Evolutionary conservation across 2,797 vertebrate species (phyloP), one percentile per base, ranked within the genome.

Genomic region (Dromococcyx pavoninus): DNA sequence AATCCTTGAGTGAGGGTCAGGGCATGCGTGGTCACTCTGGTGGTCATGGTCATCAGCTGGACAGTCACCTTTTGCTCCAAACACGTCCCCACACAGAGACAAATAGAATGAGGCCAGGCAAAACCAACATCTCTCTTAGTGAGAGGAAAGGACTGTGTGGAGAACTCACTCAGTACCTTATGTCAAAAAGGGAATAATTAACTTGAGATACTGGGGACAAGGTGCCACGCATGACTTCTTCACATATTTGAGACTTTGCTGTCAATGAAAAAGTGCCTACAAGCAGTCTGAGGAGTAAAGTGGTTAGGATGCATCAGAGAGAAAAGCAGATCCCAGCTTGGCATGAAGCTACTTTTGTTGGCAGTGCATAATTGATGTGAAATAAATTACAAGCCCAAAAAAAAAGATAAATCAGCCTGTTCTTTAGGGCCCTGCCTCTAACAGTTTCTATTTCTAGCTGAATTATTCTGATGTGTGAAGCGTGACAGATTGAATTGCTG

Each of bases 401-500:
- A 44, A 51, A 43, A 19, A 71, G 44, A 80, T n/a, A 95, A 93
- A 96, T 86, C 86, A 93, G 80, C 53, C 77, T 94, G 79, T 93
- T 93, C 89, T 93, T 93, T n/a, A 84, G 87, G 91, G 91, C 70
- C 64, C 90, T 87, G 82, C 56, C 89, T 92, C 72, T 93, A 82
- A 86, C 17, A 6, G 46, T 95, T 95, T 84, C 93, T 85, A 67
- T 92, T 88, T 93, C 41, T 76, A 89, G 74, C 66, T 84, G 89
- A 94, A 92, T 95, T 92, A 94, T 91, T 96, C 83, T 65, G 65
- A 85, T 86, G 74, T 65, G 79, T 74, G 91, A 94, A 95, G 89
- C 35, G 28, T 96, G 96, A 96, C 92, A 91, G 83, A 93, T 95
- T 96, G 78, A 90, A 96, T 83, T 94, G 90, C 89, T 88, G 91